Percentiles rank a stretch among this genome's conserved stretches.
phyloP scores from a whole-genome alignment of 2,888 invertebrate genomes.

The Vannuccia rotundouncinata region DNA sequence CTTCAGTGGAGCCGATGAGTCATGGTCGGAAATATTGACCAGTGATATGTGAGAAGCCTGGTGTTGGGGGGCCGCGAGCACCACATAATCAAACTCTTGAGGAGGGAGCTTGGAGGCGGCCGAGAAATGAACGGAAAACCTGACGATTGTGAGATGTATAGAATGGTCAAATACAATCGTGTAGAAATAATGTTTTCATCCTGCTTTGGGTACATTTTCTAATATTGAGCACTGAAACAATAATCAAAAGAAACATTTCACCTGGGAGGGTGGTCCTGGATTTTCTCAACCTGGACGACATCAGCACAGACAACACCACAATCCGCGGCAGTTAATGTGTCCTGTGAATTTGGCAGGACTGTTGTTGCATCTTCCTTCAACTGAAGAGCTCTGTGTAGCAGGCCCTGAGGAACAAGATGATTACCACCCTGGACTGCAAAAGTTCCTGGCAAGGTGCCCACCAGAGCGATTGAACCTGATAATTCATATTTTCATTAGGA shows the following conservation, averaged over 20 bases:
- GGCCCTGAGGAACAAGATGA: constrained; percentile 51
- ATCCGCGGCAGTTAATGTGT: neutral
- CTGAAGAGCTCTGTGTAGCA: constrained; percentile 50
- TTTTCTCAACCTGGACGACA: neutral
- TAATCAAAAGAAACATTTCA: too few relatives aligned
- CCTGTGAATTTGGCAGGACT: neutral
- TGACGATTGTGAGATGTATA: neutral
- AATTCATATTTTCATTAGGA: too few relatives aligned
- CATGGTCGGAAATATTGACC: neutral
- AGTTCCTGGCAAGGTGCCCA: constrained; percentile 60
- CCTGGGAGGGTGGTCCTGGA: too few relatives aligned
- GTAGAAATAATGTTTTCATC: too few relatives aligned
- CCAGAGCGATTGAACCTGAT: constrained; percentile 58
- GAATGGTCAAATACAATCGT: too few relatives aligned
- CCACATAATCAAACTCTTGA: constrained; percentile 11
- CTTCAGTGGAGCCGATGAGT: neutral
- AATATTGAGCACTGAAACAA: too few relatives aligned
- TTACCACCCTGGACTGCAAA: constrained; percentile 65
- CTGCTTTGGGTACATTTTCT: too few relatives aligned
- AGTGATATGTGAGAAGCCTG: neutral
- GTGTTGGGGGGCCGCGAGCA: constrained; percentile 28
- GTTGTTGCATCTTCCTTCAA: neutral
- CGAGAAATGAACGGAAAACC: neutral
- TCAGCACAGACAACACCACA: neutral
- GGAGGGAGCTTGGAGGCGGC: neutral